Percentiles rank a stretch among this genome's conserved stretches.
phyloP scores from a whole-genome alignment of 1,140 invertebrate species.

The Dendroctonus ponderosae region DNA sequence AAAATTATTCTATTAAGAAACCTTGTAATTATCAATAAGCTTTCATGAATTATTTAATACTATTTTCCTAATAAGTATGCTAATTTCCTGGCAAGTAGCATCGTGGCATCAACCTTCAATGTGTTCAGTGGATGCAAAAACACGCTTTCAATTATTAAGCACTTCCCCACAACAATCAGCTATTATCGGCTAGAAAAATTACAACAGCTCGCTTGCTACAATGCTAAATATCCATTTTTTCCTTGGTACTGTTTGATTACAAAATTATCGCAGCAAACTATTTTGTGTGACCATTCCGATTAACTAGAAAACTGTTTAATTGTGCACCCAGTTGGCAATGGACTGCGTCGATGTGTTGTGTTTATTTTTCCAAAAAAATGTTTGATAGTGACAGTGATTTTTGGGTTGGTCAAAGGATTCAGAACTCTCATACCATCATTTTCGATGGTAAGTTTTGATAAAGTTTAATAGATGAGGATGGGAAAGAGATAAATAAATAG shows the following conservation, averaged over 20 bases:
- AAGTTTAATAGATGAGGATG: not conserved
- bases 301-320: not conserved
- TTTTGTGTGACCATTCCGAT: constrained; percentile 5
- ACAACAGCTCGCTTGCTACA: not conserved
- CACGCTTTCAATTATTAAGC: not conserved
- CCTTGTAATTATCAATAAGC: no score
- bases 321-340: not conserved
- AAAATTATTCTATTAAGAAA: no score
- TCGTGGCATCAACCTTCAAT: constrained; percentile 1
- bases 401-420: constrained; percentile 17
- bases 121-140: constrained; percentile 3
- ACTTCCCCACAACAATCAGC: no score
- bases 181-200: no score
- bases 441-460: constrained; percentile 10
- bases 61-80: no score
- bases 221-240: constrained; percentile 20
- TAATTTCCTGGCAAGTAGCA: constrained; percentile 4
- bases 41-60: no score
- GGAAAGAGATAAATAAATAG: no score
- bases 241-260: constrained; percentile 25
- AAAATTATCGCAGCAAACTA: constrained; percentile 24
- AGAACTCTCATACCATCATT: constrained; percentile 15
- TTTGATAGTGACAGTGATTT: constrained; percentile 21
- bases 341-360: not conserved
- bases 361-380: constrained; percentile 9